These are phyloP conservation scores for Neolamprologus cancellatus DNA, from an alignment of 2,113 vertebrate species.

Conservation along the genomic window DNA sequence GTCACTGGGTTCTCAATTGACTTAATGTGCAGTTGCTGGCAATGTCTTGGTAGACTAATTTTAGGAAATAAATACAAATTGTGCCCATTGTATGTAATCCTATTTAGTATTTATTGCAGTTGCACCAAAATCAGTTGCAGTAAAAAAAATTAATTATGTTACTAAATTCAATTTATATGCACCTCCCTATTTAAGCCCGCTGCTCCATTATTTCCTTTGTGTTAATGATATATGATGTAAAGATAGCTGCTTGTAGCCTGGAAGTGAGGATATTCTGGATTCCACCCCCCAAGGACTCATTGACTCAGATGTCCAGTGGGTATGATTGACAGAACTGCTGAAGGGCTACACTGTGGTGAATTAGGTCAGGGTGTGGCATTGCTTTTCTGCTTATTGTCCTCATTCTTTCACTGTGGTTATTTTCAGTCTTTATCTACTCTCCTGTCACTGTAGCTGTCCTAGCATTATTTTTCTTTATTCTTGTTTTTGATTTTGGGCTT, in stretches of 20 bases:
- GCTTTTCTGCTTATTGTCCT: slow-evolving; percentile 53
- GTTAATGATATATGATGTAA: neutral
- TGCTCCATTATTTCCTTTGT: neutral
- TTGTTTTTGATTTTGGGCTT: neutral
- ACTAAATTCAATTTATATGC: neutral
- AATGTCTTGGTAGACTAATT: neutral
- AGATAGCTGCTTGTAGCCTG: neutral
- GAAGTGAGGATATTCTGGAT: neutral
- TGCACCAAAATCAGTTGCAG: neutral
- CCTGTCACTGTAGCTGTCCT: neutral
- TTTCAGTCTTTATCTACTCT: slow-evolving; percentile 1
- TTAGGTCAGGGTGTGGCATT: slow-evolving; percentile 60
- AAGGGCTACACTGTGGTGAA: slow-evolving; percentile 35
- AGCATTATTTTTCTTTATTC: neutral
- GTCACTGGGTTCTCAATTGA: slow-evolving; percentile 33
- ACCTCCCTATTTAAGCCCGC: neutral
- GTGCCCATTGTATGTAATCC: neutral
- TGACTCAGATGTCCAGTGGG: slow-evolving; percentile 31
- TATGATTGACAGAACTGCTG: slow-evolving; percentile 55
- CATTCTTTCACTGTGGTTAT: slow-evolving; percentile 58
- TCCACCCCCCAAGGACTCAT: slow-evolving; percentile 17
- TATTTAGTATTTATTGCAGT: neutral
- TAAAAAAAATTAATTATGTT: neutral
- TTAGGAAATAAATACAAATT: neutral
- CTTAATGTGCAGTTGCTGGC: slow-evolving; percentile 4